Evolutionary conservation across 2,113 vertebrate genomes (phyloP).

Genomic region (Charina bottae): DNA sequence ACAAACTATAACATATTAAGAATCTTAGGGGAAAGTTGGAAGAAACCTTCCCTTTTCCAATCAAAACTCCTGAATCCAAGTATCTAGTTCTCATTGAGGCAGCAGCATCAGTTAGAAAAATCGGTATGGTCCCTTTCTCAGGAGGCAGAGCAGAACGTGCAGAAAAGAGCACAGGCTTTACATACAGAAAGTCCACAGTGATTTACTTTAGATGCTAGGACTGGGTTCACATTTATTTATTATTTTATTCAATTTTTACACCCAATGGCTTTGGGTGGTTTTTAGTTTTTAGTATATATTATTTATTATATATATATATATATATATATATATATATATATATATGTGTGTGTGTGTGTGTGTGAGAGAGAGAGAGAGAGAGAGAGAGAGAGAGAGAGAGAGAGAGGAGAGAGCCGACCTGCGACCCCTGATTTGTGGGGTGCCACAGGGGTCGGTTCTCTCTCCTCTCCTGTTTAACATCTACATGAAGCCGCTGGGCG

Average conservation of each 20-base stretch:
- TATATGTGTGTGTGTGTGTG: no score
- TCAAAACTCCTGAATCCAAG: not conserved
- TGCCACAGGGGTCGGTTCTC: no score
- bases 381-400: no score
- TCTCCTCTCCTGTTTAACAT: no score
- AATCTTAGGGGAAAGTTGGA: not conserved
- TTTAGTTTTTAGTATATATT: not conserved
- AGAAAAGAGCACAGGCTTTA: not conserved
- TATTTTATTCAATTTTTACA: not conserved
- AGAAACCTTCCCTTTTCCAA: not conserved
- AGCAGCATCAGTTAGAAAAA: not conserved
- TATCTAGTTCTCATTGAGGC: not conserved
- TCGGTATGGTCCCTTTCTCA: not conserved
- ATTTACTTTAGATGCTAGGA: not conserved
- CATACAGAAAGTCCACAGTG: not conserved
- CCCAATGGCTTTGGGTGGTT: not conserved
- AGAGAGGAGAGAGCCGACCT: no score
- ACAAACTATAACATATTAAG: not conserved
- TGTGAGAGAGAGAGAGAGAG: no score
- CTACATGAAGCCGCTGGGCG: no score
- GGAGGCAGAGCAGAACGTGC: no score
- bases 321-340: not conserved
- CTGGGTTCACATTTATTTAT: not conserved
- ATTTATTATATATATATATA: not conserved
- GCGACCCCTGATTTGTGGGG: no score